Evolutionary conservation across 1,140 invertebrate genomes (phyloP).

Genomic region (Drosophila kepulauana): DNA sequence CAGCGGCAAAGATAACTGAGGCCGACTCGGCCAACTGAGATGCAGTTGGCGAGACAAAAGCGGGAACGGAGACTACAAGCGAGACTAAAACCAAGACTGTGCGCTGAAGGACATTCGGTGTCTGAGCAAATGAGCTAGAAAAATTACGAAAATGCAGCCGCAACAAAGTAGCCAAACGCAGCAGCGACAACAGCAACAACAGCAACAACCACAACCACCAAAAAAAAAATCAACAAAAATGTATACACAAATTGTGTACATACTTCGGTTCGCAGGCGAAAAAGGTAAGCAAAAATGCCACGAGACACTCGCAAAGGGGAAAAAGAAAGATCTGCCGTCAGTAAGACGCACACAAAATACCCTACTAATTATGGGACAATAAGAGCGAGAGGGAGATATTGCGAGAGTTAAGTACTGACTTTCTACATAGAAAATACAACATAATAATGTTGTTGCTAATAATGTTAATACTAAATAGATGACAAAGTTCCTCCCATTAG

Average conservation of each 20-base stretch:
- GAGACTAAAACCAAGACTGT: slow-evolving; percentile 22
- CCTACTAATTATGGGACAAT: neutral
- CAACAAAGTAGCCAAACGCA: slow-evolving; percentile 46
- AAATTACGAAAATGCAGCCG: slow-evolving; percentile 67
- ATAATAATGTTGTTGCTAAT: no score
- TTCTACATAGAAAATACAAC: no score
- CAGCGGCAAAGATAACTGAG: slow-evolving; percentile 55
- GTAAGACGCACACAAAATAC: slow-evolving; percentile 6
- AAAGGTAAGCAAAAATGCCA: slow-evolving; percentile 44
- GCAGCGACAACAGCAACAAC: neutral
- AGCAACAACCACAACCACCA: neutral
- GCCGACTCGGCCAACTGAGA: slow-evolving; percentile 10
- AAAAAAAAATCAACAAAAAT: slow-evolving; percentile 27
- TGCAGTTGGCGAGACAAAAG: neutral
- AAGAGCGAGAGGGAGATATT: no score
- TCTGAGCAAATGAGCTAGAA: slow-evolving; percentile 76
- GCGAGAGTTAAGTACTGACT: no score
- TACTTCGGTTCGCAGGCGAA: slow-evolving; percentile 32
- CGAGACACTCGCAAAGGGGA: neutral
- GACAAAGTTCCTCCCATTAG: no score
- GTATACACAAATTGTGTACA: slow-evolving; percentile 48
- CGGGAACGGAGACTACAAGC: slow-evolving; percentile 26
- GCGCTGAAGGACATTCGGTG: slow-evolving; percentile 72
- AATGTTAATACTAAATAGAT: no score
- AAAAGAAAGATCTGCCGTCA: neutral